Evolutionary conservation across 2,113 vertebrate genomes (phyloP).

Genomic region (Sinocyclocheilus grahami): DNA sequence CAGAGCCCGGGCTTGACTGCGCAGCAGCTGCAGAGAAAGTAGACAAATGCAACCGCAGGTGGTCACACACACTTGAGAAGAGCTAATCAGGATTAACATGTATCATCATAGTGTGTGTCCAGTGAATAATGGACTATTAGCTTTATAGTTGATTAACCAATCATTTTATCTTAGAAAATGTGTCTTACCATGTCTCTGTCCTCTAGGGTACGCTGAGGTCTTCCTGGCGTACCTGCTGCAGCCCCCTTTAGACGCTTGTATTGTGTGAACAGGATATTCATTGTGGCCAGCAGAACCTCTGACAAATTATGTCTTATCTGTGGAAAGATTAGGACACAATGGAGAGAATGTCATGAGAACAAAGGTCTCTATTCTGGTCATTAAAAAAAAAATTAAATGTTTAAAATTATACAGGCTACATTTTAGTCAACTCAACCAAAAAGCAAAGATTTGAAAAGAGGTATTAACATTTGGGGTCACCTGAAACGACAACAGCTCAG

Average conservation of each 20-base stretch:
- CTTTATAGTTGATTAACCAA: background rate
- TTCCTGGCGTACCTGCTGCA: constrained; percentile 83
- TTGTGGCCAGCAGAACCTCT: constrained; percentile 94
- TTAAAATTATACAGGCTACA: background rate
- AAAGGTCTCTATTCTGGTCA: background rate
- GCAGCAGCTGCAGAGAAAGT: constrained; percentile 81
- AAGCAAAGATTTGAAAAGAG: background rate
- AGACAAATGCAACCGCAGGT: constrained; percentile 19
- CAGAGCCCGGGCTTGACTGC: constrained; percentile 90
- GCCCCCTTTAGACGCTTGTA: constrained; percentile 94
- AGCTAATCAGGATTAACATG: constrained; percentile 12
- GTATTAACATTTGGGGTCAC: background rate
- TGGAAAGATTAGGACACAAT: background rate
- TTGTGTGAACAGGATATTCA: constrained; percentile 98
- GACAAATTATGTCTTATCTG: constrained; percentile 97
- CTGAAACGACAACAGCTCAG: background rate
- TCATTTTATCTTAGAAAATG: background rate
- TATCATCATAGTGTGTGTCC: background rate
- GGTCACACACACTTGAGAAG: constrained; percentile 66
- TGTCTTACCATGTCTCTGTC: constrained; percentile 91
- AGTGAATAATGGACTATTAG: background rate
- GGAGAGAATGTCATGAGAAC: background rate
- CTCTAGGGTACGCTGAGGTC: constrained; percentile 86
- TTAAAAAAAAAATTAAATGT: background rate
- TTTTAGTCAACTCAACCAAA: background rate